phyloP scores from a whole-genome alignment of 1,140 invertebrate species.

The Formica exsecta region DNA sequence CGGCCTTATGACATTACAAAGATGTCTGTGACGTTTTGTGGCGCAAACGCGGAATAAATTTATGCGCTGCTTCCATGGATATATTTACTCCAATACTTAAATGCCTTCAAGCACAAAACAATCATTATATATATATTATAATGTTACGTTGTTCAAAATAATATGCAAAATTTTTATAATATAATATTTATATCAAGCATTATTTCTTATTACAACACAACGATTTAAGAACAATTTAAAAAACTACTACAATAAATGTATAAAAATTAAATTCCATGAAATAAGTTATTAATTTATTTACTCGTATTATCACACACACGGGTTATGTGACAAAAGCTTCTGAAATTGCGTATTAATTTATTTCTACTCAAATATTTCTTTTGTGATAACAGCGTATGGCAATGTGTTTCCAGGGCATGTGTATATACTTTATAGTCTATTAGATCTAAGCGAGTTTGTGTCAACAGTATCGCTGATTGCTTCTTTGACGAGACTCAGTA shows the following conservation, averaged over 20 bases:
- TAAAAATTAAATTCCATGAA: neutral
- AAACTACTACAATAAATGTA: neutral
- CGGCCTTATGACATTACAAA: neutral
- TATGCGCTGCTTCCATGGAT: neutral
- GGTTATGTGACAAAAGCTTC: neutral
- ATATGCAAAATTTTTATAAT: neutral
- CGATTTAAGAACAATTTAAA: conserved; percentile 10
- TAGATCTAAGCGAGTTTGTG: neutral
- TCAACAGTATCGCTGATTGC: conserved; percentile 50
- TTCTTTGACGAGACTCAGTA: conserved; percentile 31
- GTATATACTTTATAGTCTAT: neutral
- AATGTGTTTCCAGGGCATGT: neutral
- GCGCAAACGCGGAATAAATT: conserved; percentile 21
- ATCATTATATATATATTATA: neutral
- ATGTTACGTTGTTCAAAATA: neutral
- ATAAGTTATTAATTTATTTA: conserved; percentile 18
- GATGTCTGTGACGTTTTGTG: neutral
- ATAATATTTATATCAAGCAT: neutral
- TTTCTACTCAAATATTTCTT: neutral
- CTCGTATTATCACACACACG: neutral
- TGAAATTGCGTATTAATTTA: conserved; percentile 21
- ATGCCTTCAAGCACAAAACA: neutral
- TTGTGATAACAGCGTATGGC: neutral
- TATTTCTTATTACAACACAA: neutral
- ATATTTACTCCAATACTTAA: neutral